A percentile compares a stretch with the other conserved stretches of the same genome.
Conservation (phyloP, 2,797 vertebrate species). For the Siniperca obscura region DNA sequence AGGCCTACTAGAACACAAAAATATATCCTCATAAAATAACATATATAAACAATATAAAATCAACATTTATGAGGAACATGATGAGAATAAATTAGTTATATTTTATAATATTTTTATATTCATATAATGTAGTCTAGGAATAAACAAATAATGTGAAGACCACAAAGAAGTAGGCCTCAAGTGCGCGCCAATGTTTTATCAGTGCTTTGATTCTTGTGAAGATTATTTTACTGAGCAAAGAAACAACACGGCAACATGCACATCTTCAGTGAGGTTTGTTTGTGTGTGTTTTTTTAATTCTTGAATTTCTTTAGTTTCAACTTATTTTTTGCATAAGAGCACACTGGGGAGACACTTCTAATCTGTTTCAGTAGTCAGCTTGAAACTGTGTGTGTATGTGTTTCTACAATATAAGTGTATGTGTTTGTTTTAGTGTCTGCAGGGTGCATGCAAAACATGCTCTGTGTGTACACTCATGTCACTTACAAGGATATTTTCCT, state of each 20-base stretch:
- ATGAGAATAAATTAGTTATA: background rate
- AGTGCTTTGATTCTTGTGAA: background rate
- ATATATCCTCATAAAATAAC: background rate
- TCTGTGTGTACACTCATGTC: background rate
- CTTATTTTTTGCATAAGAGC: background rate
- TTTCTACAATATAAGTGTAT: background rate
- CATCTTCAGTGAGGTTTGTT: background rate
- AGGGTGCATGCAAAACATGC: slow-evolving; percentile 17
- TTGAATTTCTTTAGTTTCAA: background rate
- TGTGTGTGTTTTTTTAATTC: background rate
- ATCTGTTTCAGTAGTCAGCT: slow-evolving; percentile 7
- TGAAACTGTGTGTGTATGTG: background rate
- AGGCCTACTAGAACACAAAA: background rate
- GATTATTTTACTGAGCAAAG: background rate
- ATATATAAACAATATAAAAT: background rate
- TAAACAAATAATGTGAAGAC: background rate
- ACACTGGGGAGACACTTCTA: slow-evolving; percentile 13
- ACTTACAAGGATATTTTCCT: background rate
- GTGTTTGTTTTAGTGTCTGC: slow-evolving; percentile 33
- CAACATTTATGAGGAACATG: background rate
- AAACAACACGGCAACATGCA: background rate
- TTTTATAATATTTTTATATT: background rate
- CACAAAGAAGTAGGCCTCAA: slow-evolving; percentile 8
- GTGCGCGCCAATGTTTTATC: background rate
- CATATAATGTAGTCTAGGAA: background rate